phyloP scores from a whole-genome alignment of 2,888 invertebrate genomes.

The Rhaphigaster nebulosa region DNA sequence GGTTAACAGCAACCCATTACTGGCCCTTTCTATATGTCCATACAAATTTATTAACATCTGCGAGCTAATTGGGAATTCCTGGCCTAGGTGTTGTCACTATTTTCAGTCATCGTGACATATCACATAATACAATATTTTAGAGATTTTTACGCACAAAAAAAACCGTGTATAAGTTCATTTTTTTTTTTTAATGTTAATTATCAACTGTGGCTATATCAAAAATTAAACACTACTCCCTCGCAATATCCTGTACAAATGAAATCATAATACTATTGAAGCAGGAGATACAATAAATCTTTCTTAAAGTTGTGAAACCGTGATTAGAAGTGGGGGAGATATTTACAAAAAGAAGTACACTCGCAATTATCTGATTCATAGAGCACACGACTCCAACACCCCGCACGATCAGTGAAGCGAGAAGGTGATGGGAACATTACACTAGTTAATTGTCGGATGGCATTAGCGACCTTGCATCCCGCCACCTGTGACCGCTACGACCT shows the following conservation, averaged over 20 bases:
- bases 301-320: background rate
- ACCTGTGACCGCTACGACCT: background rate
- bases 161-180: no score
- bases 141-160: no score
- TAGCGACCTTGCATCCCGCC: background rate
- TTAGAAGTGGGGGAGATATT: background rate
- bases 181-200: no score
- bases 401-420: background rate
- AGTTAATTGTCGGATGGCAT: conserved; percentile 5
- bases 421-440: conserved; percentile 22
- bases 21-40: no score
- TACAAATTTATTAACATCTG: no score
- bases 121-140: no score
- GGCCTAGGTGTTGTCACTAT: no score
- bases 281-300: background rate
- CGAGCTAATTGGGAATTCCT: no score
- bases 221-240: no score
- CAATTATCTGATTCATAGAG: conserved; percentile 38
- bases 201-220: no score
- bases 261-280: background rate
- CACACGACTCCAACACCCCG: conserved; percentile 10
- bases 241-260: background rate
- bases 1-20: no score
- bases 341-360: conserved; percentile 9
- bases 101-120: no score